These are phyloP conservation scores for Taphrorychus bicolor DNA, from an alignment of 2,888 invertebrate genomes.

Conservation along the genomic window DNA sequence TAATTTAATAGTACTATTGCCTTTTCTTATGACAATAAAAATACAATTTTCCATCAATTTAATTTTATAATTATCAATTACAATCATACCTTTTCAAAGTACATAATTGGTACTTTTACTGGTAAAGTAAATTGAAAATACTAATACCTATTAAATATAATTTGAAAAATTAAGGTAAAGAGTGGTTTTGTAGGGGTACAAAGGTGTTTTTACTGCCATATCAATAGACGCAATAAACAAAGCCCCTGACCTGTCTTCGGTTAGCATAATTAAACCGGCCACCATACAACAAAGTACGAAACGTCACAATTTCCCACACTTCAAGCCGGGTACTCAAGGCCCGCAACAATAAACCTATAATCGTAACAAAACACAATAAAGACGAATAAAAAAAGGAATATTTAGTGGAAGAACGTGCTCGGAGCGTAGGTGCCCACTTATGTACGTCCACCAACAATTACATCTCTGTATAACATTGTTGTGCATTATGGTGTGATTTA, in stretches of 20 bases:
- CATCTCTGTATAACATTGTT: slow-evolving; percentile 30
- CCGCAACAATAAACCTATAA: slow-evolving; percentile 41
- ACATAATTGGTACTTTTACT: too few relatives aligned
- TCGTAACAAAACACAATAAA: slow-evolving; percentile 35
- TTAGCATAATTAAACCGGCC: background rate
- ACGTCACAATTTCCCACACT: slow-evolving; percentile 41
- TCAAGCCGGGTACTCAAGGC: slow-evolving; percentile 14
- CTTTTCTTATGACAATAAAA: background rate
- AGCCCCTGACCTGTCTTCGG: background rate
- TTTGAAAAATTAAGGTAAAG: too few relatives aligned
- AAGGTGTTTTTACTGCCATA: too few relatives aligned
- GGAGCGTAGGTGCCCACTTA: slow-evolving; percentile 34
- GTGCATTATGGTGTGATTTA: slow-evolving; percentile 18
- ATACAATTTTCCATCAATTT: background rate
- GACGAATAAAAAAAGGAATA: slow-evolving; percentile 33
- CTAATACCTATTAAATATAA: too few relatives aligned
- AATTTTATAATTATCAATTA: background rate
- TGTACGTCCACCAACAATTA: slow-evolving; percentile 34
- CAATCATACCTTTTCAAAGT: too few relatives aligned
- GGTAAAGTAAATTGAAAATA: too few relatives aligned
- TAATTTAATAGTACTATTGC: background rate
- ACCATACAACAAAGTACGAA: slow-evolving; percentile 13
- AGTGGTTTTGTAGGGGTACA: too few relatives aligned
- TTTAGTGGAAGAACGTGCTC: slow-evolving; percentile 38
- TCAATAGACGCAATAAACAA: background rate